These are phyloP conservation scores for Tragelaphus eurycerus DNA, from an alignment of 2,797 vertebrate genomes.

Conservation along the genomic window DNA sequence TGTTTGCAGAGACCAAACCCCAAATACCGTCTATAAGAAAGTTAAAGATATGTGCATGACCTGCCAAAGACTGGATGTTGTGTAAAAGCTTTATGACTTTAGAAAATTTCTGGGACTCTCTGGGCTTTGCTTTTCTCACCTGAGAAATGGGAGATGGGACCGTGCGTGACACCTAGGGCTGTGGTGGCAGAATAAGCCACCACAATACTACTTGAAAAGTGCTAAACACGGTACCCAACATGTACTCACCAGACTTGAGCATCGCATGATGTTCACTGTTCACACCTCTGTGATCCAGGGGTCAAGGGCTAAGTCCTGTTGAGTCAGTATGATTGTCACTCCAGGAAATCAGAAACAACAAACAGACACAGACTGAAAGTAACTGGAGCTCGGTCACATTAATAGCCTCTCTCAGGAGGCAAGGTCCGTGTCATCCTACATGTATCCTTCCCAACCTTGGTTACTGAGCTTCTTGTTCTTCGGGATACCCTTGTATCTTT, in stretches of 20 bases:
- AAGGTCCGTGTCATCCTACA: background rate
- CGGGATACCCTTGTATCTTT: background rate
- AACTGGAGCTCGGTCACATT: background rate
- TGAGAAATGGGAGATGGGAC: background rate
- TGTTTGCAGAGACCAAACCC: background rate
- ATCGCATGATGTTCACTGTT: background rate
- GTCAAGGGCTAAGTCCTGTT: background rate
- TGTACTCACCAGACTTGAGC: background rate
- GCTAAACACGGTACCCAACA: background rate
- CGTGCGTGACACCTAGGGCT: background rate
- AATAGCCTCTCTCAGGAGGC: background rate
- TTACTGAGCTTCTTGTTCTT: background rate
- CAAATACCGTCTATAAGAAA: background rate
- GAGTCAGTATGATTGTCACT: background rate
- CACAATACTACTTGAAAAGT: background rate
- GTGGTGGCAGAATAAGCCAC: background rate
- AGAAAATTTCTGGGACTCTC: background rate
- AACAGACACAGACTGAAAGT: background rate
- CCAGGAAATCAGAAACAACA: conserved; percentile 2
- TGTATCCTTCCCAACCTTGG: background rate
- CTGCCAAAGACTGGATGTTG: background rate
- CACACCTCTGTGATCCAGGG: background rate
- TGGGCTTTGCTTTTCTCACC: background rate
- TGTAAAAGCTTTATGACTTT: background rate
- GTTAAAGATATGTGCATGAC: background rate